These are phyloP conservation scores for Calliopsis andreniformis DNA, from an alignment of 1,140 invertebrate genomes.

Conservation along the genomic window DNA sequence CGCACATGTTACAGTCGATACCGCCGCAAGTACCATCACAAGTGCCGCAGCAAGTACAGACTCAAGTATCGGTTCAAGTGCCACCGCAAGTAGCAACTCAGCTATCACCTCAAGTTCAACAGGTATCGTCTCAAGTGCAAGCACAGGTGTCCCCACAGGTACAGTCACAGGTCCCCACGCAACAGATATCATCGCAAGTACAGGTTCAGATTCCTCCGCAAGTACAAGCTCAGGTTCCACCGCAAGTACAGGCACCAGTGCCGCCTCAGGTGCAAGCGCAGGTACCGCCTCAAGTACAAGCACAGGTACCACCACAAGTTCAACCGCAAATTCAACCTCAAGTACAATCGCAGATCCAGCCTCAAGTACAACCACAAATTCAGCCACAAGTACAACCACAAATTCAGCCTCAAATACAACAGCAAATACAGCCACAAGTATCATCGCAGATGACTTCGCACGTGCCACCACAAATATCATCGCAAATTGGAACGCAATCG, in stretches of 20 bases:
- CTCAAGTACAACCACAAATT: slow-evolving; percentile 25
- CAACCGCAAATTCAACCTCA: background rate
- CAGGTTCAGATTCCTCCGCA: no score
- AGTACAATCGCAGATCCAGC: slow-evolving; percentile 12
- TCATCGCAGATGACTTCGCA: slow-evolving; percentile 51
- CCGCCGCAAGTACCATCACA: slow-evolving; percentile 7
- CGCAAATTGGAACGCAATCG: slow-evolving; percentile 41
- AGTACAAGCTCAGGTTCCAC: no score
- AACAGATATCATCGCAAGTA: slow-evolving; percentile 56
- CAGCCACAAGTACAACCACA: background rate
- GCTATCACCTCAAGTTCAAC: background rate
- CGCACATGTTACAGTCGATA: slow-evolving; percentile 12
- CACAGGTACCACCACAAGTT: slow-evolving; percentile 19
- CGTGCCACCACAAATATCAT: slow-evolving; percentile 55
- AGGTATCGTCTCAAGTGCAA: slow-evolving; percentile 8
- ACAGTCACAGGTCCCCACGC: slow-evolving; percentile 53
- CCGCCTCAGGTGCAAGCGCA: no score
- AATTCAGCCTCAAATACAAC: slow-evolving; percentile 59
- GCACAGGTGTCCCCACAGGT: slow-evolving; percentile 34
- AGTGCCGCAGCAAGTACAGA: slow-evolving; percentile 66
- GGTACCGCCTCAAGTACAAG: slow-evolving; percentile 66
- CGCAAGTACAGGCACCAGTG: slow-evolving; percentile 42
- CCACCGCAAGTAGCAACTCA: background rate
- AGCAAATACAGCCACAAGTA: slow-evolving; percentile 8
- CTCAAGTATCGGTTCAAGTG: slow-evolving; percentile 44